Evolutionary conservation across 2,888 invertebrate genomes (phyloP).

Genomic region (Lampropteryx suffumata): DNA sequence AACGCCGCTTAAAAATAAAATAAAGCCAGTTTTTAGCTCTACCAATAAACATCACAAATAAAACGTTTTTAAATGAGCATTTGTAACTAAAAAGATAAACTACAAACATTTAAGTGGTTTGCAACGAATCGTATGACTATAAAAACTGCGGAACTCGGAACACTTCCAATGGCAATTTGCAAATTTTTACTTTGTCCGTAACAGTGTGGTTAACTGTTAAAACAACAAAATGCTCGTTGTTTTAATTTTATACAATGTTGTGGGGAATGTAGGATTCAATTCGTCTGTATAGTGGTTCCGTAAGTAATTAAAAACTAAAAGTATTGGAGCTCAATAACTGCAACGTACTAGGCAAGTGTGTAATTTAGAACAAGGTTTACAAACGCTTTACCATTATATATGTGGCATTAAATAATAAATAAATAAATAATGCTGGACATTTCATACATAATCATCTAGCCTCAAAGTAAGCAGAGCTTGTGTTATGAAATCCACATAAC

Average conservation of each 20-base stretch:
- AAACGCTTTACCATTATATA: too few species aligned
- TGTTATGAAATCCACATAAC: too few species aligned
- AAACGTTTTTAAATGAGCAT: conserved; percentile 10
- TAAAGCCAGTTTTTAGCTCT: conserved; percentile 19
- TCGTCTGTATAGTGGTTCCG: background rate
- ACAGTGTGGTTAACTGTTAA: conserved; percentile 25
- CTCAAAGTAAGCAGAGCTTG: too few species aligned
- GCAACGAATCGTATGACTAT: conserved; percentile 28
- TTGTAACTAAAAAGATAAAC: conserved; percentile 21
- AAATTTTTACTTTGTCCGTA: conserved; percentile 21
- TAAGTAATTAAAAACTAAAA: background rate
- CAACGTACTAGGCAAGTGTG: too few species aligned
- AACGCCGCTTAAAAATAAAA: conserved; percentile 15
- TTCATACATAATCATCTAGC: too few species aligned
- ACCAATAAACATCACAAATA: conserved; percentile 55
- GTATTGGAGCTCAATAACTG: background rate
- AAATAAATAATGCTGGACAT: too few species aligned
- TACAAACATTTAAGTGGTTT: conserved; percentile 23
- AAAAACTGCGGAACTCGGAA: conserved; percentile 13
- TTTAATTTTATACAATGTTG: conserved; percentile 12
- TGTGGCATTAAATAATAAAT: too few species aligned
- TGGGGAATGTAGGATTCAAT: conserved; percentile 9
- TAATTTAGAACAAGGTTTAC: too few species aligned
- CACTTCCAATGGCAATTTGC: conserved; percentile 18
- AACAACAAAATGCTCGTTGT: conserved; percentile 14